Base-by-base conservation (phyloP, 2,797 vertebrate species). In the Sebastes jordani region DNA sequence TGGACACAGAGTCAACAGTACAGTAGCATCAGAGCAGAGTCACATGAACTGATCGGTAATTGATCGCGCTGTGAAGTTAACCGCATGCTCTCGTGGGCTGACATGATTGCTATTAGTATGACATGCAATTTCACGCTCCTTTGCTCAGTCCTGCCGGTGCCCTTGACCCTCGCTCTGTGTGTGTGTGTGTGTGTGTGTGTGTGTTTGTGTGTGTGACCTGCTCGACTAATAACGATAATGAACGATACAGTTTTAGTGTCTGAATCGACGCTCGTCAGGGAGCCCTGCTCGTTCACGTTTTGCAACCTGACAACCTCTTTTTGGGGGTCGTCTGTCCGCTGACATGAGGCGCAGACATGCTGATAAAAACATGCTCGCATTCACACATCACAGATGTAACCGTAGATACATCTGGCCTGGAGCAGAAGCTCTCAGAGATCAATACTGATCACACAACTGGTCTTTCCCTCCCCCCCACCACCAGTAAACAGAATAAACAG, bases 391-490 rank as follows among this genome's bases (percentile, higher is more conserved):
- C 67, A 72, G 67, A 78, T 60, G 64, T 9, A 85, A 23, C 29
- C 16, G 4, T 46, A 56, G 77, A 88, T 49, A 72, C 70, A 84
- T 79, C 59, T 62, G 79, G 62, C 86, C 88, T 3, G 58, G 18
- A 83, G 89, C 79, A 23, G 7, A 55, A 76, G 76, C 78, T 76
- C 74, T 81, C 36, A 61, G 25, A 36, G 81, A 94, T 95, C 94
- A 87, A 94, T 94, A 88, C 23, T 11, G 85, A 89, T 90, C 86
- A 71, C 75, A 84, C 52, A 64, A 68, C 74, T 23, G 76, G 63
- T 73, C 58, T 23, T 58, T n/a, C 62, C 80, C 82, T 29, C 18
- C 55, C 52, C 71, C 71, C 83, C 77, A 73, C 25, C 32, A 36
- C 20, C 49, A 52, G 14, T 13, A 16, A 68, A 66, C 11, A 69